Evolutionary conservation across 2,113 vertebrate species (phyloP), one percentile per base, ranked within the genome.

Genomic region (Cyphomyrus discorhynchus): DNA sequence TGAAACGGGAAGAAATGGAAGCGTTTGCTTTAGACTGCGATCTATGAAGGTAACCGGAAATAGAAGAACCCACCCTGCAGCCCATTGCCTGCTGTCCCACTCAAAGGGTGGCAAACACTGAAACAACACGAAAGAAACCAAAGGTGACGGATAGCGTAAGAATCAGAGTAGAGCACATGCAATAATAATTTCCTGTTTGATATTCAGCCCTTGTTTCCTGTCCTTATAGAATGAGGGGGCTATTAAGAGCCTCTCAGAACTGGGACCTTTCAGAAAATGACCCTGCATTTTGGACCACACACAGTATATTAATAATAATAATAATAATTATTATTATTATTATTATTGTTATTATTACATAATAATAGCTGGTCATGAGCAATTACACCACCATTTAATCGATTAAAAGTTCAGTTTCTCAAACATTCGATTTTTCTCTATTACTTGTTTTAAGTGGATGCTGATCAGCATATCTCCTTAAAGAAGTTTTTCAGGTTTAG

Each of bases 121-220:
- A 45, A 87, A 45, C 1, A 88, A 19, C 24, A 46, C 3, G 7
- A 47, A 74, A 70, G n/a, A 74, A 88, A 13, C 45, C 24, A 15
- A 88, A 27, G 10, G 3, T n/a, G 42, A 49, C 53, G 3, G 11
- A 70, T 21, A 3, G 3, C 1, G 1, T 21, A 21, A 50, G 24
- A 50, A 35, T 49, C 11, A 21, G 47, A 80, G 47, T 19, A 80
- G 47, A 47, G 74, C 49, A 27, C 31, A 31, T 21, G 47, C 66
- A 35, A 49, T 80, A 17, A 89, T 80, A 52, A 89, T 50, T n/a
- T 50, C 88, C 49, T 31, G 27, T 50, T 70, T 77, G 87, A 88
- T 85, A n/a, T 80, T 42, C 15, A 87, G 50, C 17, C 21, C 13
- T 15, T 21, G 89, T 62, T 90, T 74, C 91, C 31, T 89, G 91